Conservation (phyloP, 2,113 vertebrate species). For the Sceloporus tristichus region DNA sequence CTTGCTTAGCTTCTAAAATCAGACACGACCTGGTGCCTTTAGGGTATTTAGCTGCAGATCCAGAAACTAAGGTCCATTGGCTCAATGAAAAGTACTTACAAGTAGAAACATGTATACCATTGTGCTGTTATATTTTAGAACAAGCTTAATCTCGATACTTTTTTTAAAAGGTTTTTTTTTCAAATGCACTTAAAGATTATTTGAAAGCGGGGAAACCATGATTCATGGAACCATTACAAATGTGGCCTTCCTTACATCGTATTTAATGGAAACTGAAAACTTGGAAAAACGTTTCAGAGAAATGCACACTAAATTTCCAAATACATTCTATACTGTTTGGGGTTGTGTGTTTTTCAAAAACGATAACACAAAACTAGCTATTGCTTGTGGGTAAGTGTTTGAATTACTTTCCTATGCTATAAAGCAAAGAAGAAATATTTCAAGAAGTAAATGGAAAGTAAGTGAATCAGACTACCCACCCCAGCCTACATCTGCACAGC, state of each 20-base stretch:
- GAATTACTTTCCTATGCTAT: conserved; percentile 22
- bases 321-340: not conserved
- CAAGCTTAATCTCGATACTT: not conserved
- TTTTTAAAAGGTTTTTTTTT: not conserved
- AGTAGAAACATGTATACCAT: not conserved
- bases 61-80: not conserved
- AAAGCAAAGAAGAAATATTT: conserved; percentile 52
- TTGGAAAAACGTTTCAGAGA: conserved; percentile 33
- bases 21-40: too few species aligned
- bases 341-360: not conserved
- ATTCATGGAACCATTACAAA: conserved; percentile 15
- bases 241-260: conserved; percentile 15
- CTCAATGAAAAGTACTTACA: not conserved
- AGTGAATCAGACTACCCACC: conserved; percentile 47
- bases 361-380: conserved; percentile 20
- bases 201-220: conserved; percentile 10
- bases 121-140: not conserved
- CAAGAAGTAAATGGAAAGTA: conserved; percentile 58
- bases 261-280: not conserved
- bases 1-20: too few species aligned
- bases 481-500: conserved; percentile 33
- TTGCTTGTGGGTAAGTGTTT: conserved; percentile 60
- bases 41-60: not conserved
- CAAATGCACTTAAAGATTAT: not conserved
- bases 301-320: conserved; percentile 46